phyloP scores from a whole-genome alignment of 2,113 vertebrate species.

The cat (Felis catus) region F.catus_Fca126_mat1.0 CM031412.1:73367501-73368000 shows the following conservation, averaged over 20 bases:
- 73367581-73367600: neutral
- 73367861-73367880: neutral
- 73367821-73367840: neutral
- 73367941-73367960: neutral
- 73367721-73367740: conserved; percentile 3
- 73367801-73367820: neutral
- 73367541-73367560: neutral
- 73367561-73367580: neutral
- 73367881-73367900: neutral
- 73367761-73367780: neutral
- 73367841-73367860: neutral
- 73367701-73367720: neutral
- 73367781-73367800: neutral
- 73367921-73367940: neutral
- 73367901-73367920: neutral
- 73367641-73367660: neutral
- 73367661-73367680: neutral
- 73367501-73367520: neutral
- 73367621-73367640: neutral
- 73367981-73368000: conserved; percentile 12
- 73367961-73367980: neutral
- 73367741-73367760: neutral
- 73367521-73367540: neutral
- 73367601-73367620: neutral
- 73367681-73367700: neutral